Base-by-base conservation (phyloP, 1,140 invertebrate species). In the Aphaenogaster floridana region DNA sequence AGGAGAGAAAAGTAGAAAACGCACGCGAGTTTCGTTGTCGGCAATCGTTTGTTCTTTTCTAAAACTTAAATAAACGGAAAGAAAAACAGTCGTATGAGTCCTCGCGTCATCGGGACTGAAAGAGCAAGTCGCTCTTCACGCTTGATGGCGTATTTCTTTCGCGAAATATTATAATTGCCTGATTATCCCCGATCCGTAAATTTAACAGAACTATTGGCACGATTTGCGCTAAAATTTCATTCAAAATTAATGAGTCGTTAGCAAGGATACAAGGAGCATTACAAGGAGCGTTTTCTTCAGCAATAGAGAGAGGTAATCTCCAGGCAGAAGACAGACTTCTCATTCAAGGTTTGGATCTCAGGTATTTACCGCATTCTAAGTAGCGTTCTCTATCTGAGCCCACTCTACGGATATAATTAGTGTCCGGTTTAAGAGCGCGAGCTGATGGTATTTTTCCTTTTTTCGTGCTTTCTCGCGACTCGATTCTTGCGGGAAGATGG, bases 31-130 rank as follows among this genome's bases (percentile, higher is more conserved):
- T 71, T 71, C 34, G 64, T 64, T 72, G n/a, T 63, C 34, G 1
- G 17, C 34, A 66, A 15, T n/a, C 11, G 34, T 34, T 6, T 2
- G 36, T 86, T 76, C 28, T 83, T 78, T 50, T 71, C 13, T 3
- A 61, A 81, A 88, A 84, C 71, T 88, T 34, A n/a, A 68, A 54
- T 63, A 39, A 54, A 8, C 2, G n/a, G 28, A 28, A 28, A 4
- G n/a, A 48, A 45, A 52, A 69, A 36, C 8, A 45, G 7, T 50
- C 2, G 21, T 21, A 15, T 9, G 45, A 34, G 3, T 34, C 5
- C 21, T 71, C 68, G 2, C 21, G 36, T 68, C 64, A 17, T 68
- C 5, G 21, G 21, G 1, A 21, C 15, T 15, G 5, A 13, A 15
- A 50, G 21, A 48, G 21, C 13, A 34, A 42, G 4, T 42, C 1